phyloP scores from a whole-genome alignment of 2,797 vertebrate species.

The Rhinichthys osculus region DNA sequence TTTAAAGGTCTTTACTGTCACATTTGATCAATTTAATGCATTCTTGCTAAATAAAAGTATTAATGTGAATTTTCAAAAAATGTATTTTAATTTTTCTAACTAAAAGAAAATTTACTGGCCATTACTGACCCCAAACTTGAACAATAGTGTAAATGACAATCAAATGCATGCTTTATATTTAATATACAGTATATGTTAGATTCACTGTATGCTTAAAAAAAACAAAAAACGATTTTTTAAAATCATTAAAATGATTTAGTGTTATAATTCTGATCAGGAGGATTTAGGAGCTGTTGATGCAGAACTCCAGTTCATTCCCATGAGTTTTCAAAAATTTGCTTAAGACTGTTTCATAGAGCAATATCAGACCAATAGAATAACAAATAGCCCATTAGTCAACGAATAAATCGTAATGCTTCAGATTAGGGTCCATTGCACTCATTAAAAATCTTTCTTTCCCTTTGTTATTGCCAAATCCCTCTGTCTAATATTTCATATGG shows the following conservation, averaged over 20 bases:
- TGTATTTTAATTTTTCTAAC: neutral
- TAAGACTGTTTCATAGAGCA: slow-evolving; percentile 7
- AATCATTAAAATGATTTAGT: neutral
- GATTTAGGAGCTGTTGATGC: neutral
- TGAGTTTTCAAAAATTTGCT: slow-evolving; percentile 11
- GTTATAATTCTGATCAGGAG: neutral
- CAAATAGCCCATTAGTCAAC: slow-evolving; percentile 32
- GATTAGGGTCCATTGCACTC: neutral
- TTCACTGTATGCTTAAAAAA: no score
- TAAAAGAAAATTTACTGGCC: neutral
- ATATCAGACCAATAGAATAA: slow-evolving; percentile 24
- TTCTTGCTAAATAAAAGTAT: neutral
- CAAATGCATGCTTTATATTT: neutral
- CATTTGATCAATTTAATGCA: neutral
- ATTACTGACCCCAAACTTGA: neutral
- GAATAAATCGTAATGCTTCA: slow-evolving; percentile 9
- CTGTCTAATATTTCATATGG: slow-evolving; percentile 27
- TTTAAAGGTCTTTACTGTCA: neutral
- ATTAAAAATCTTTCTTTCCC: slow-evolving; percentile 15
- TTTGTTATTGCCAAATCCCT: slow-evolving; percentile 20
- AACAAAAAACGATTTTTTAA: no score
- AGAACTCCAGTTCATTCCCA: slow-evolving; percentile 7
- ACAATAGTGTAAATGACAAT: neutral
- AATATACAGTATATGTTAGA: no score
- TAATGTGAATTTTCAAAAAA: neutral